These are phyloP conservation scores for Bubo scandiacus DNA, from an alignment of 2,113 vertebrate species.

Conservation along the genomic window DNA sequence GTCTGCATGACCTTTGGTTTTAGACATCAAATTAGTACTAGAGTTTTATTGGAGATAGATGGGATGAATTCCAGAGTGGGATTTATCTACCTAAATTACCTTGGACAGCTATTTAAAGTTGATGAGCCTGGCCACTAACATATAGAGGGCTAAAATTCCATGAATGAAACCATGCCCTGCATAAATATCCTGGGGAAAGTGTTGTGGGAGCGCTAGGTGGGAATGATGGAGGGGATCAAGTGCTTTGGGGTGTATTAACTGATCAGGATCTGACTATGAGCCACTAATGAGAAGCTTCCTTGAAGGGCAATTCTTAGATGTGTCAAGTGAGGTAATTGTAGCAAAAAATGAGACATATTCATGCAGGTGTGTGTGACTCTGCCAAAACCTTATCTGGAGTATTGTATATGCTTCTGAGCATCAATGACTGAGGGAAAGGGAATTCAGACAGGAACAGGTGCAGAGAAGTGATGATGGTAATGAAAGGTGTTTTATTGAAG, in stretches of 20 bases:
- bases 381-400: constrained; percentile 12
- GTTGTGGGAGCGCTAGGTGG: neutral
- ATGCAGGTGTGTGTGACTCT: constrained; percentile 3
- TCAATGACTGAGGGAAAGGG: neutral
- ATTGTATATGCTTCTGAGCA: neutral
- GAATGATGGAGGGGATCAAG: neutral
- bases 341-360: neutral
- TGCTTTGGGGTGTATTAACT: neutral
- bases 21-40: neutral
- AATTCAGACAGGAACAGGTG: constrained; percentile 41
- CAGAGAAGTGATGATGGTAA: neutral
- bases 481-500: neutral
- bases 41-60: neutral
- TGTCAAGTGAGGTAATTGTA: neutral
- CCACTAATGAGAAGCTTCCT: neutral
- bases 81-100: neutral
- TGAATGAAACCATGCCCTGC: neutral
- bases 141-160: neutral
- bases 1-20: neutral
- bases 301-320: neutral
- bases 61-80: neutral
- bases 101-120: neutral
- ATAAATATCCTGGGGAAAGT: neutral
- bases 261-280: neutral
- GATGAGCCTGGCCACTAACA: neutral